phyloP scores from a whole-genome alignment of 2,113 vertebrate species.

The Uria aalge region DNA sequence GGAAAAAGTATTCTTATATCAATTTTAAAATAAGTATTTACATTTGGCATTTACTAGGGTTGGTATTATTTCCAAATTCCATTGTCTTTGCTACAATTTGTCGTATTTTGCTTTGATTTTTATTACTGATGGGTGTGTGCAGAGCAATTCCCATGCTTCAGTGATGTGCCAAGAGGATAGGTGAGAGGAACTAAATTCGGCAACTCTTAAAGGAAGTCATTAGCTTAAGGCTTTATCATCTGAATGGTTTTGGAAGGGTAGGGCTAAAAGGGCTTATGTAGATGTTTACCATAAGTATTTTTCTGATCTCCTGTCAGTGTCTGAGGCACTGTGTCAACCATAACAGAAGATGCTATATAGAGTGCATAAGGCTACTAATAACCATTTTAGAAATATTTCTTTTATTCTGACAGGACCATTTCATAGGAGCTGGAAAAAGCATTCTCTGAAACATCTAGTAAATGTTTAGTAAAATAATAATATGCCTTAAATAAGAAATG shows the following conservation, averaged over 20 bases:
- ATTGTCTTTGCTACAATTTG: background rate
- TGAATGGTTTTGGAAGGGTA: background rate
- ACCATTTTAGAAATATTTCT: background rate
- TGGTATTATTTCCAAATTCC: background rate
- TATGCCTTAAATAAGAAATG: background rate
- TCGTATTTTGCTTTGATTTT: background rate
- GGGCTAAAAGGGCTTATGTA: background rate
- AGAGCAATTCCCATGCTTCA: background rate
- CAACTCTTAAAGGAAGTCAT: background rate
- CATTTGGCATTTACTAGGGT: background rate
- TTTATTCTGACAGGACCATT: background rate
- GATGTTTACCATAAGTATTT: background rate
- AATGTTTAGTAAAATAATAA: background rate
- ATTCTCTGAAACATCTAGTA: background rate
- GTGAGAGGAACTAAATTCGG: background rate
- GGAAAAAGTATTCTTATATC: background rate
- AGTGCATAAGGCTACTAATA: background rate
- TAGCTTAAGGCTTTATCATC: background rate
- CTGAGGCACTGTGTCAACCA: background rate
- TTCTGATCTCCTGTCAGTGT: background rate
- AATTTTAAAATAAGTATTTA: background rate
- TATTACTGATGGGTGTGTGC: background rate
- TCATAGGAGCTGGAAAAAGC: background rate
- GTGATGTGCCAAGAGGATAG: background rate
- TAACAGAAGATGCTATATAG: background rate